Percentiles rank a stretch among this genome's conserved stretches.
phyloP scores from a whole-genome alignment of 1,140 invertebrate genomes.

The Camponotus floridanus region DNA sequence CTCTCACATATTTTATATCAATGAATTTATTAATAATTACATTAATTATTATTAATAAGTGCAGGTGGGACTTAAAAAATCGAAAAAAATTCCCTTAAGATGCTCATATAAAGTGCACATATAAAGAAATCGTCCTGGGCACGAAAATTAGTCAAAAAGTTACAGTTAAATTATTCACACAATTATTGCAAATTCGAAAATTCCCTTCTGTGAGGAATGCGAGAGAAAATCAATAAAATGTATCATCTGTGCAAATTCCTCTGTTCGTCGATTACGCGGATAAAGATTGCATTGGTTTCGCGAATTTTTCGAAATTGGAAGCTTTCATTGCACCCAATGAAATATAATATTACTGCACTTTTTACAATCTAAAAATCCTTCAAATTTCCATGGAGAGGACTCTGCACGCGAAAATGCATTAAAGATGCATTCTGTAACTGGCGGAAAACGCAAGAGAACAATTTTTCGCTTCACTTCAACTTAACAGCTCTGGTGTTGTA shows the following conservation, averaged over 20 bases:
- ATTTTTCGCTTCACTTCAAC: conserved; percentile 65
- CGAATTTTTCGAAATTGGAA: background rate
- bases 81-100: conserved; percentile 13
- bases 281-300: background rate
- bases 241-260: conserved; percentile 1
- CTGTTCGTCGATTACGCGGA: background rate
- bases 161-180: conserved; percentile 11
- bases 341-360: background rate
- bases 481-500: conserved; percentile 27
- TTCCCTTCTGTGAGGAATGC: background rate
- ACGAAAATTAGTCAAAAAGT: background rate
- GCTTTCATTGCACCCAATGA: background rate
- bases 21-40: no score
- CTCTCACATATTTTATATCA: background rate
- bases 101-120: background rate
- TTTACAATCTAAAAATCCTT: background rate
- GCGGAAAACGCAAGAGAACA: conserved; percentile 22
- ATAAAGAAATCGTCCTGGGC: background rate
- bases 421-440: conserved; percentile 38
- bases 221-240: background rate
- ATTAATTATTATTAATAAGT: background rate
- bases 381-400: background rate
- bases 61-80: background rate
- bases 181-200: background rate
- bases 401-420: conserved; percentile 34